A percentile compares a stretch with the other conserved stretches of the same genome.
Conservation (phyloP, 2,797 vertebrate genomes). For the Oryzias sinensis region DNA sequence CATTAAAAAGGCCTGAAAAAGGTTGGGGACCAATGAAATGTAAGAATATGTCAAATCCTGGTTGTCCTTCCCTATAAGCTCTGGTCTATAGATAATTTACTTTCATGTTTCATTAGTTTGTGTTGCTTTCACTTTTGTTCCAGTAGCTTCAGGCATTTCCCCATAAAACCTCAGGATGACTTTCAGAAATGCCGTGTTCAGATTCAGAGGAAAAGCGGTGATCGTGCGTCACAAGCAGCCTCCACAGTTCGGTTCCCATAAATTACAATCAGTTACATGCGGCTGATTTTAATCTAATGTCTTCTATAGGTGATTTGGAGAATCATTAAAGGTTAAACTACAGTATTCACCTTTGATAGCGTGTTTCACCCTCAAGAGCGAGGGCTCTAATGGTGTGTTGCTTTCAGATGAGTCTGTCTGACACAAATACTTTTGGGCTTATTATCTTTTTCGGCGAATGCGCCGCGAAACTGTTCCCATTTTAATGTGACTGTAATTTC, state of each 20-base stretch:
- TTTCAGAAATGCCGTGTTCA: conserved; percentile 54
- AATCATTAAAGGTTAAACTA: conserved; percentile 56
- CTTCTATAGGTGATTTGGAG: conserved; percentile 56
- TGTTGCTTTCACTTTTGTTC: too few species aligned
- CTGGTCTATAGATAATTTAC: too few species aligned
- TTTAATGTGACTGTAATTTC: conserved; percentile 43
- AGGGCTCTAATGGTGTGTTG: conserved; percentile 65
- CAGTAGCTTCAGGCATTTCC: conserved; percentile 32
- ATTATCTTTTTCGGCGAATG: conserved; percentile 56
- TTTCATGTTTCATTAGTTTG: too few species aligned
- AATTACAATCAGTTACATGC: conserved; percentile 59
- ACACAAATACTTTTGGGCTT: conserved; percentile 63
- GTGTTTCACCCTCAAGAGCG: conserved; percentile 47
- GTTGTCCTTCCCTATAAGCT: too few species aligned
- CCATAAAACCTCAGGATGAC: conserved; percentile 62
- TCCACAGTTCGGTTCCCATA: conserved; percentile 44
- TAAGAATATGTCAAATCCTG: too few species aligned
- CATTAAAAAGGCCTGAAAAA: too few species aligned
- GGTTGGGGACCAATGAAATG: too few species aligned
- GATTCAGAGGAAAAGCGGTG: conserved; percentile 28
- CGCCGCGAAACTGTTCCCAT: conserved; percentile 42
- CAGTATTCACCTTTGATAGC: conserved; percentile 52
- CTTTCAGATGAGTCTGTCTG: conserved; percentile 68
- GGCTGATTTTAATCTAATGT: conserved; percentile 66
- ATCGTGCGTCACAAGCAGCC: conserved; percentile 52